Conservation (phyloP, 2,113 vertebrate genomes). For the Dermatemys mawii region DNA sequence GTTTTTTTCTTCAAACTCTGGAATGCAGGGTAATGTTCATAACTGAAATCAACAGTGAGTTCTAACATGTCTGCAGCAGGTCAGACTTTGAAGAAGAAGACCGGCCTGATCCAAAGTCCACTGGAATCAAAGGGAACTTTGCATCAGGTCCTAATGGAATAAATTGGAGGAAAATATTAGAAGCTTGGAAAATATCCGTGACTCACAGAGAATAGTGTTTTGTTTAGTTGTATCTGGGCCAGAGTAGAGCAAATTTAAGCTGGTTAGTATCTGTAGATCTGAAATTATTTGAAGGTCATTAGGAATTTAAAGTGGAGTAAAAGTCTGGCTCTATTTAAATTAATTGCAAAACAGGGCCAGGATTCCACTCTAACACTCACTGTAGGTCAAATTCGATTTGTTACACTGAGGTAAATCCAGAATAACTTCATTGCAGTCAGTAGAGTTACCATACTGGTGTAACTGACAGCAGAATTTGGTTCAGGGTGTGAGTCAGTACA, state of each 20-base stretch:
- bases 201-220: constrained; percentile 52
- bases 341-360: background rate
- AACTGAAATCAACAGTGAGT: background rate
- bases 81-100: background rate
- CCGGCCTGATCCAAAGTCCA: background rate
- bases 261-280: background rate
- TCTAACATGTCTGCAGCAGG: background rate
- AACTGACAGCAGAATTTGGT: background rate
- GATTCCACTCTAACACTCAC: background rate
- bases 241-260: constrained; percentile 27
- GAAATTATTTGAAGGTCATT: background rate
- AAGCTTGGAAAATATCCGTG: constrained; percentile 13
- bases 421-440: rapidly evolving
- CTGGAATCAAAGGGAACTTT: background rate
- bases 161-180: background rate
- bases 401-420: background rate
- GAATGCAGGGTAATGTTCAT: background rate
- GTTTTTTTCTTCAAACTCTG: rapidly evolving
- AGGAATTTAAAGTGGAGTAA: background rate
- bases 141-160: constrained; percentile 33
- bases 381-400: rapidly evolving
- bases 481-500: background rate
- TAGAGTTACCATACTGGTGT: background rate
- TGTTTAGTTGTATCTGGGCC: constrained; percentile 23
- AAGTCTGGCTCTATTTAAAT: background rate